Evolutionary conservation across 2,888 invertebrate genomes (phyloP), one percentile per base, ranked within the genome.

Genomic region (Hypselothyrea guttata): DNA sequence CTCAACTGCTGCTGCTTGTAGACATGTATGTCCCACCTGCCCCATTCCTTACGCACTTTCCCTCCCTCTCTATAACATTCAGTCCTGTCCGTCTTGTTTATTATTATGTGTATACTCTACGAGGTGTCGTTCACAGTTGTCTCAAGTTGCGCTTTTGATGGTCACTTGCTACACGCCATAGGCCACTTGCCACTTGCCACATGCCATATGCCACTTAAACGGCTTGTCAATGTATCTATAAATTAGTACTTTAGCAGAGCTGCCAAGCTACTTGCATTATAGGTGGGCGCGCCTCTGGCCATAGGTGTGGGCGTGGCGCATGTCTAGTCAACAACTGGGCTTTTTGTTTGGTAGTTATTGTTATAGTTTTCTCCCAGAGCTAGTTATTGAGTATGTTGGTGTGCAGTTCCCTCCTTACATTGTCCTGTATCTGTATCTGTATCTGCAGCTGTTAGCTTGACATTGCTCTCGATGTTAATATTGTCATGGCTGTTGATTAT

Each of bases 191-290:
- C 48, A 27, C 55, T 30, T 30, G 55, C 47, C 48, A 31, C 52
- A 28, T 47, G 54, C 48, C 58, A 31, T 40, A 33, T 51, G 57
- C 47, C 54, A 71, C 67, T 71, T 69, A 68, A 55, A 70, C 67
- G 61, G 68, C 57, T 60, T 76, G 81, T 82, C 81, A 79, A 85
- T 82, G 84, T 85, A 85, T 85, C 81, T 85, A 83, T 83, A 85
- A 83, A 75, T 85, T 83, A 83, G 76, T 83, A 83, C 85, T 82
- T 83, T 82, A 79, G 67, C 85, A 81, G 58, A 63, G 60, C 60
- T 66, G 57, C 46, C 67, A 55, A 67, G 63, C 56, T 73, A 60
- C 71, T 63, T 67, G 47, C 67, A 57, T 67, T 82, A 83, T 85
- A 63, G 73, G 84, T 83, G 81, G 61, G 13, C 35, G 64, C 30